Conservation (phyloP, 2,888 invertebrate species). For the Oligia latruncula region DNA sequence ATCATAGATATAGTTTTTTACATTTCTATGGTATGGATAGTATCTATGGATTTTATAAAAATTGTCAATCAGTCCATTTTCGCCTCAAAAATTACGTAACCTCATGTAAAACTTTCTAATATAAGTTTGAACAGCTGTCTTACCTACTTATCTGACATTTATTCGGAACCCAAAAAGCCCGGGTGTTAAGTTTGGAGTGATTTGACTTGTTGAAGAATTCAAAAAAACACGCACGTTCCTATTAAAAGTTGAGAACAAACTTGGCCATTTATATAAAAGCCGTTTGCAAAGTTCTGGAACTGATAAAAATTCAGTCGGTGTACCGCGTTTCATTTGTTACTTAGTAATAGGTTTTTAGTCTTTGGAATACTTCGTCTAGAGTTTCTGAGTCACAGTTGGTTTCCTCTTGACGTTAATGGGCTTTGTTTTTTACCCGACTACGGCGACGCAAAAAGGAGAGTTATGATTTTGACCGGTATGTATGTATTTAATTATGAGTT, state of each 20-base stretch:
- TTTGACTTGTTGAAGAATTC: constrained; percentile 15
- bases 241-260: constrained; percentile 36
- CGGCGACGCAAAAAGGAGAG: too few species aligned
- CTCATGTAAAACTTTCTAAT: too few species aligned
- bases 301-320: constrained; percentile 47
- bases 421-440: neutral
- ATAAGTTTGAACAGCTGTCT: neutral
- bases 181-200: constrained; percentile 2
- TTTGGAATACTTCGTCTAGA: constrained; percentile 25
- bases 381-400: constrained; percentile 8
- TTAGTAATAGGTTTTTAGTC: constrained; percentile 27
- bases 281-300: constrained; percentile 10
- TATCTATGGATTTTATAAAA: too few species aligned
- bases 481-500: neutral
- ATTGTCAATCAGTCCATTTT: too few species aligned
- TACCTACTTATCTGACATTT: neutral
- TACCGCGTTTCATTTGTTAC: constrained; percentile 31
- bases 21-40: too few species aligned
- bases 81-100: too few species aligned
- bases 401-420: constrained; percentile 1
- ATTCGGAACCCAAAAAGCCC: neutral
- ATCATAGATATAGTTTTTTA: too few species aligned
- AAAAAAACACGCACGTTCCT: constrained; percentile 43
- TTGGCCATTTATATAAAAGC: constrained; percentile 43
- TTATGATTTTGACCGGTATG: too few species aligned